Base-by-base conservation (phyloP, 2,113 vertebrate species). In the Polyodon spathula region DNA sequence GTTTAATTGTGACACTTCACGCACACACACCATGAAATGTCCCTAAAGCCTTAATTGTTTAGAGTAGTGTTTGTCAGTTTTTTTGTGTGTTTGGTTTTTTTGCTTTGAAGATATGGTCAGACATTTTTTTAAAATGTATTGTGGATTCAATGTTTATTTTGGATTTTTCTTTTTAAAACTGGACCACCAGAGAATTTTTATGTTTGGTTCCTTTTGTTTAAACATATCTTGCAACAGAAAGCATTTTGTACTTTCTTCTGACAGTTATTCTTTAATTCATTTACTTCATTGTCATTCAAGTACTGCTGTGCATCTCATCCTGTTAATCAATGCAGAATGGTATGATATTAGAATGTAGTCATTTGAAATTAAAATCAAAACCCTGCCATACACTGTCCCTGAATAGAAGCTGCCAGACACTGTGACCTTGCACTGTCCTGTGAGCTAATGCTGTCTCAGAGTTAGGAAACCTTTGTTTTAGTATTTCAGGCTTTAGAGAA, bases 351-450 rank as follows among this genome's bases (percentile, higher is more conserved):
- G 75, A 74, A 56, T 0, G 0, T 37, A 67, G 64, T 74, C 57
- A 60, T 69, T 71, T 77, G 59, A 50, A 54, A 75, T 76, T 65
- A 76, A 68, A 67, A 67, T 76, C 66, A 69, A 68, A 44, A 43
- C 27, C 15, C 15, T 54, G 39, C n/a, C 43, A 0, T 42, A 1
- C 58, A 56, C 51, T 54, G 37, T n/a, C n/a, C n/a, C n/a, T 64
- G 63, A 63, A 15, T 68, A 52, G 54, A 58, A 11, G 38, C 68
- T 69, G 48, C 56, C 66, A 56, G 54, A 69, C 46, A 62, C 61
- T 62, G 52, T 60, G 63, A 41, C 27, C 46, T 63, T 58, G 39
- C 12, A 2, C 27, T n/a, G 65, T 75, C 69, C 62, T 63, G 53
- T 50, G 54, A 68, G 66, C 50, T 5, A 2, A 38, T 44, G 1